These are phyloP conservation scores for Hirtodrosophila histrioides DNA, from an alignment of 2,888 invertebrate species.

Conservation along the genomic window DNA sequence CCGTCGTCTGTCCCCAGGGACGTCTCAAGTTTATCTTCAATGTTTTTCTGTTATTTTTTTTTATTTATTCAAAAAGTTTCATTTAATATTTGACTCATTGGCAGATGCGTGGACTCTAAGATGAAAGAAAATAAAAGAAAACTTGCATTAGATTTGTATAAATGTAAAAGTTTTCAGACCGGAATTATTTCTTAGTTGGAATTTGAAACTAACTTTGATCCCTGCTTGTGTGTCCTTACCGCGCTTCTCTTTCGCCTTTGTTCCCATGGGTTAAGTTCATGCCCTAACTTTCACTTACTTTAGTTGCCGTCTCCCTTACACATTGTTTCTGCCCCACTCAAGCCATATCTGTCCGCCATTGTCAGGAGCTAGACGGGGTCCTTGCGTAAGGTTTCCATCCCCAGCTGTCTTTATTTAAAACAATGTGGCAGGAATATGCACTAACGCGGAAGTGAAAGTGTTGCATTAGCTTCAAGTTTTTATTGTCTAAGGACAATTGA, in stretches of 20 bases:
- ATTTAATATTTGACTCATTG: constrained; percentile 53
- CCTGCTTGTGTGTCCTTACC: not conserved
- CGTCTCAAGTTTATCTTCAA: constrained; percentile 49
- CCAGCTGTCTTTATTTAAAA: constrained; percentile 57
- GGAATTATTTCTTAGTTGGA: constrained; percentile 67
- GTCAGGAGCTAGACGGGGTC: constrained; percentile 4
- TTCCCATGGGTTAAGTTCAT: constrained; percentile 66
- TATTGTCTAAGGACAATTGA: constrained; percentile 30
- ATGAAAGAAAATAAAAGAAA: constrained; percentile 31
- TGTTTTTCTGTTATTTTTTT: constrained; percentile 36
- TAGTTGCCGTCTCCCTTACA: constrained; percentile 32
- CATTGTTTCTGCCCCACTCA: not conserved
- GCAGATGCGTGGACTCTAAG: constrained; percentile 50
- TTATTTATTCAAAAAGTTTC: constrained; percentile 55
- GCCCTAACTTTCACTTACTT: constrained; percentile 58
- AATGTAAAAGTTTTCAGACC: constrained; percentile 57
- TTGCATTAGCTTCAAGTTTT: constrained; percentile 33
- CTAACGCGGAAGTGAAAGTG: constrained; percentile 55
- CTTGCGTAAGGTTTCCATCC: not conserved
- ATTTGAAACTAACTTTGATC: constrained; percentile 61
- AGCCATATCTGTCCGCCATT: constrained; percentile 11
- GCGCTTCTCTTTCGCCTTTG: constrained; percentile 40
- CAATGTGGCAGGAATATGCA: constrained; percentile 60
- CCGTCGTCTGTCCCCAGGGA: constrained; percentile 51
- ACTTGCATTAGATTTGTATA: constrained; percentile 49